phyloP scores from a whole-genome alignment of 2,113 vertebrate genomes.

The Lanius collurio region DNA sequence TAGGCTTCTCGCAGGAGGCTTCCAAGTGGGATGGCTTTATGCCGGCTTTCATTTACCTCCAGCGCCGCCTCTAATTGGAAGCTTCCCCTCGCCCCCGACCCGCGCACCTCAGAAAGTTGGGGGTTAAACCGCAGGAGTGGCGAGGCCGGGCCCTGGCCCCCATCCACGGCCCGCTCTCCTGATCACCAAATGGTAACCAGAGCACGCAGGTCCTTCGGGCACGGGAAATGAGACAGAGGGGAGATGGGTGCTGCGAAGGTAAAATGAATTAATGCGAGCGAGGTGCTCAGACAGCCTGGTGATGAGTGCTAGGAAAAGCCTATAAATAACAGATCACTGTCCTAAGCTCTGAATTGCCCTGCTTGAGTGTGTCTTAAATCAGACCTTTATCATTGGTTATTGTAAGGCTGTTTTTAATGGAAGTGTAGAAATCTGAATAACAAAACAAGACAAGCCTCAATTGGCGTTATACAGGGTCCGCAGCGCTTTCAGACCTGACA shows the following conservation, averaged over 20 bases:
- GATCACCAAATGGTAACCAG: neutral
- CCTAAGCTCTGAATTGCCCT: constrained; percentile 61
- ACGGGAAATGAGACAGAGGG: neutral
- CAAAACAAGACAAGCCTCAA: constrained; percentile 61
- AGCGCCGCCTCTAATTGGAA: constrained; percentile 25
- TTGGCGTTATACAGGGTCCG: constrained; percentile 39
- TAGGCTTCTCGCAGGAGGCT: constrained; percentile 43
- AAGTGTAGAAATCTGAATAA: constrained; percentile 66
- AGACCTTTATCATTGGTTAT: constrained; percentile 47
- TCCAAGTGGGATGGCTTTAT: constrained; percentile 33
- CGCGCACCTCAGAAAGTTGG: constrained; percentile 9
- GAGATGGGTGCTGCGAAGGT: neutral
- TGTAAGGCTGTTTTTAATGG: constrained; percentile 55
- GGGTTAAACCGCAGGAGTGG: neutral
- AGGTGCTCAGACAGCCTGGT: constrained; percentile 29
- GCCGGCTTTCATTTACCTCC: constrained; percentile 43
- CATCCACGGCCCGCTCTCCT: neutral
- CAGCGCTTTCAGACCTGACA: constrained; percentile 32
- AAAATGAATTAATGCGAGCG: constrained; percentile 57
- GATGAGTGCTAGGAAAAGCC: constrained; percentile 58
- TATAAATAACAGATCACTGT: constrained; percentile 65
- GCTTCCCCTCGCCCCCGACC: neutral
- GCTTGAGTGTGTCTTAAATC: constrained; percentile 58
- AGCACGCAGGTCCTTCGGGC: neutral
- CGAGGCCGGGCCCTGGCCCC: neutral